Evolutionary conservation across 2,113 vertebrate genomes (phyloP).

Genomic region (Stictonetta naevosa): DNA sequence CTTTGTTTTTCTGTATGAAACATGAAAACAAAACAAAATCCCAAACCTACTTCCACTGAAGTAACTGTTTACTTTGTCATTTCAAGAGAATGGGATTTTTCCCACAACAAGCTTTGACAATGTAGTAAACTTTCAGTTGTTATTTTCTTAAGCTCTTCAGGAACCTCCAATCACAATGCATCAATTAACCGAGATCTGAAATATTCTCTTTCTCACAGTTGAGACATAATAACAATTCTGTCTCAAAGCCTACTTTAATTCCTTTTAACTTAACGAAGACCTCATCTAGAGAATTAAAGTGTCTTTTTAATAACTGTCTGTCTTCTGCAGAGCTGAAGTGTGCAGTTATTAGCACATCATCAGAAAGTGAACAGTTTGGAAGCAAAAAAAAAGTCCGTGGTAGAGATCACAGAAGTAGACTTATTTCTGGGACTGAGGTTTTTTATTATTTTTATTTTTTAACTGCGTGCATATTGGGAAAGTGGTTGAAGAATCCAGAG

Average conservation of each 20-base stretch:
- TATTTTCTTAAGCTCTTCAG: background rate
- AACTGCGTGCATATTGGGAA: background rate
- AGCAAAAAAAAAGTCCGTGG: background rate
- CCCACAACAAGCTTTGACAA: background rate
- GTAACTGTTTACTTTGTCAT: background rate
- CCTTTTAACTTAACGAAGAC: background rate
- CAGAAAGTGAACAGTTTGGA: background rate
- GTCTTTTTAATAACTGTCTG: background rate
- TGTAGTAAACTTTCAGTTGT: background rate
- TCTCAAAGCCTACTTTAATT: background rate
- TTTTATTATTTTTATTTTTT: too few relatives aligned
- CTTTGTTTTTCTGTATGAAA: background rate
- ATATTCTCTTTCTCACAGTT: background rate
- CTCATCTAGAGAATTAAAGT: background rate
- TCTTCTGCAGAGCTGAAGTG: background rate
- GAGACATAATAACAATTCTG: background rate
- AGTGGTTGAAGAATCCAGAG: background rate
- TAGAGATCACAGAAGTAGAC: too few relatives aligned
- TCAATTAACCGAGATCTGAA: background rate
- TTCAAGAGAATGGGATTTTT: background rate
- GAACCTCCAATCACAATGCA: background rate
- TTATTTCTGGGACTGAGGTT: too few relatives aligned
- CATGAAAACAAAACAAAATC: background rate
- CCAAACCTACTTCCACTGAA: background rate
- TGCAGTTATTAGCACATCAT: background rate